phyloP scores from a whole-genome alignment of 2,113 vertebrate genomes.

The Pycnonotus jocosus region DNA sequence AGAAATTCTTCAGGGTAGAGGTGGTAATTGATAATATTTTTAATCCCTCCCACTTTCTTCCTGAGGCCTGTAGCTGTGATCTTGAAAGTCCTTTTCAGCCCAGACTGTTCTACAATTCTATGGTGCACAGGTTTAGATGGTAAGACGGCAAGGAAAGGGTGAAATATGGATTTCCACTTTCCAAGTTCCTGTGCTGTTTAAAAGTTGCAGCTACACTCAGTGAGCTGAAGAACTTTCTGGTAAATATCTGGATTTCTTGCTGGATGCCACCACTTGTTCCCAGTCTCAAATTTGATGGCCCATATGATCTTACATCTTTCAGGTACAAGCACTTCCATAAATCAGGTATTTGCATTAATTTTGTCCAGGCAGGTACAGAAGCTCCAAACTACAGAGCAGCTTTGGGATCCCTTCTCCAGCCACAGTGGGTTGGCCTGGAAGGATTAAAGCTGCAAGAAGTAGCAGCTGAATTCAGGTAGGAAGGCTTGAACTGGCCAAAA shows the following conservation, averaged over 20 bases:
- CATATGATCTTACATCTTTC: fast-evolving
- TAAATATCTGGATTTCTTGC: background rate
- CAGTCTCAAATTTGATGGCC: background rate
- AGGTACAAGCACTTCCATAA: background rate
- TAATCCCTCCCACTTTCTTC: background rate
- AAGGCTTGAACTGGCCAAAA: background rate
- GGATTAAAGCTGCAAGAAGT: background rate
- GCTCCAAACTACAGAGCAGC: background rate
- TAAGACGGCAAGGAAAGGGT: background rate
- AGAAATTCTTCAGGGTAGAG: background rate
- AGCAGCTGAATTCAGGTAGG: background rate
- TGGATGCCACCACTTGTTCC: background rate
- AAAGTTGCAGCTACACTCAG: background rate
- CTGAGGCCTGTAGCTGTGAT: background rate
- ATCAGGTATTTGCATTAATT: background rate
- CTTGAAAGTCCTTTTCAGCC: background rate
- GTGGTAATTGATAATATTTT: background rate
- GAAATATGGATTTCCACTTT: background rate
- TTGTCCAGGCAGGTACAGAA: background rate
- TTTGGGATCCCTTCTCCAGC: background rate
- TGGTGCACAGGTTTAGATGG: background rate
- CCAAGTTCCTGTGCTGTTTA: background rate
- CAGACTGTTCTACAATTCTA: background rate
- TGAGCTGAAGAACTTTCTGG: background rate
- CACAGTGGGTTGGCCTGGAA: background rate